Base-by-base conservation (phyloP, 1,140 invertebrate species). In the Euschistus heros region DNA sequence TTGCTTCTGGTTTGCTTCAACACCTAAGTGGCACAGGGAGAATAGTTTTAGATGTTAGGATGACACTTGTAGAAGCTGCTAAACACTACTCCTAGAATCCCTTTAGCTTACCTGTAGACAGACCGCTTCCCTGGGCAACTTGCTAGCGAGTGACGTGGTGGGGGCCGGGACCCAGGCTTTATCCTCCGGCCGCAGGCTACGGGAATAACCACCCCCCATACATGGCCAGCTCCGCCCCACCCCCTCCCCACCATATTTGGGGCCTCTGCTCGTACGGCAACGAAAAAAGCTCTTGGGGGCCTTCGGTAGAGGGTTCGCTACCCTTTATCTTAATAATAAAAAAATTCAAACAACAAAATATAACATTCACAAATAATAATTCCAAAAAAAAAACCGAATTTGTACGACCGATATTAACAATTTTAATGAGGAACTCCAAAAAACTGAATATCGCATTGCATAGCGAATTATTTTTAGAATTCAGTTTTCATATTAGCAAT, bases 1-100 rank as follows among this genome's bases (percentile, higher is more conserved):
- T 69, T 75, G 26, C 7, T 66, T 24, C 62, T 68, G 62, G 15
- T 64, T 42, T 44, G 61, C 18, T 54, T 54, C 18, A 54, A 54
- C 50, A 37, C 33, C 33, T 37, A 37, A 37, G 33, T 37, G 33
- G 33, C 33, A 37, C 33, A 37, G 33, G 33, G 7, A 37, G 33
- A 37, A 37, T 37, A 37, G 8, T 7, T 30, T 7, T 30, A 37
- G 7, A 13, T 6, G 1, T 10, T 37, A 6, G 1, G 33, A 37
- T 13, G 4, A 37, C 33, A 37, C 33, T 37, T 37, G 33, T 37
- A 37, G 33, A 37, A 37, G 7, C 33, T 13, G 13, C 33, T 37
- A 37, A 13, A 37, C n/a, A n/a, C n/a, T n/a, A n/a, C n/a, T n/a
- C n/a, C n/a, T n/a, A 37, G 33, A 37, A 30, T 30, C 33, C 33